A percentile compares a stretch with the other conserved stretches of the same genome.
These are phyloP conservation scores for Channallabes apus DNA, from an alignment of 2,797 vertebrate species.

Conservation along the genomic window DNA sequence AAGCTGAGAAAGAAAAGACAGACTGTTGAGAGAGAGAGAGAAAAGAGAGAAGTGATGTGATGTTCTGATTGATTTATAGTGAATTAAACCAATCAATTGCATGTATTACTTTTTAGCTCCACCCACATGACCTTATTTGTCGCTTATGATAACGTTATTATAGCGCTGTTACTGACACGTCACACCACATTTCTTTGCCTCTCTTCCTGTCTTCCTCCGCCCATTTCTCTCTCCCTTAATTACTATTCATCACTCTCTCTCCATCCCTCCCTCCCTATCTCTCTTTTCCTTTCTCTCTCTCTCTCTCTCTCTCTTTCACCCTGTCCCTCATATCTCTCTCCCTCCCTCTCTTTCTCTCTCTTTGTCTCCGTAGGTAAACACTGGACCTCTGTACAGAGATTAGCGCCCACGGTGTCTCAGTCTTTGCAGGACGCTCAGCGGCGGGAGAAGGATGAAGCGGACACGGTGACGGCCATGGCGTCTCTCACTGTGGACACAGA, in stretches of 20 bases:
- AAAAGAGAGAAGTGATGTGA: too few relatives aligned
- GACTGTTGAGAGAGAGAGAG: not conserved
- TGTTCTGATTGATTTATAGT: not conserved
- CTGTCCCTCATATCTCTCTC: not conserved
- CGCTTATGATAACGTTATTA: not conserved
- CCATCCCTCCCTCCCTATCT: too few relatives aligned
- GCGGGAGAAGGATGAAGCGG: constrained; percentile 86
- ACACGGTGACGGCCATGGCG: constrained; percentile 92
- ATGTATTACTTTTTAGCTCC: not conserved
- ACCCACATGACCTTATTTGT: not conserved
- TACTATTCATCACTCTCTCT: not conserved
- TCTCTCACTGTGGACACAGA: constrained; percentile 86
- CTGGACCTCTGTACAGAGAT: constrained; percentile 85
- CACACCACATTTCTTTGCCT: not conserved
- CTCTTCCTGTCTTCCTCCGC: not conserved
- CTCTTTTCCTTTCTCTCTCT: too few relatives aligned
- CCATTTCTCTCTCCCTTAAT: not conserved
- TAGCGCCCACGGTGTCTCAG: constrained; percentile 73
- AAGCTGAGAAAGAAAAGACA: too few relatives aligned
- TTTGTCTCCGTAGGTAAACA: constrained; percentile 77
- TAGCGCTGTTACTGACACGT: not conserved
- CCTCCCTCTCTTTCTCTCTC: not conserved
- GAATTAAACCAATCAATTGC: not conserved
- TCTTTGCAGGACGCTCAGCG: constrained; percentile 80
- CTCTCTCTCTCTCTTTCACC: not conserved